Percentiles rank a stretch among this genome's conserved stretches.
These are phyloP conservation scores for Lophochroa leadbeateri DNA, from an alignment of 2,113 vertebrate species.

Conservation along the genomic window DNA sequence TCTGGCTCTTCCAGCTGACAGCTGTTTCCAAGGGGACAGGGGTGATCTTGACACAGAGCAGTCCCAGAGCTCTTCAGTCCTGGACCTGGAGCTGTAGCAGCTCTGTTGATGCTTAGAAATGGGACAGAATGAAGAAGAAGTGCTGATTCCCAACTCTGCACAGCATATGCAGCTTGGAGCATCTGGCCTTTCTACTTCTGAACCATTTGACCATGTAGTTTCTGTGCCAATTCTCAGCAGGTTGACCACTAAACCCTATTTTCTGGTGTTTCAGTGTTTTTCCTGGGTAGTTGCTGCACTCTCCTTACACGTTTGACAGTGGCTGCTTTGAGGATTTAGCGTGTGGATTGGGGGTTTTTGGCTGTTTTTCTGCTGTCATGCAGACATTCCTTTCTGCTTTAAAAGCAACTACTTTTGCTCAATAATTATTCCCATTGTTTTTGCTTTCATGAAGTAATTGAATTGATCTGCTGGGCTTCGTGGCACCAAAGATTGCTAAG, in stretches of 20 bases:
- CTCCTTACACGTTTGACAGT: neutral
- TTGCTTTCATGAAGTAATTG: neutral
- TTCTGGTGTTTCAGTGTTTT: neutral
- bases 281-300: neutral
- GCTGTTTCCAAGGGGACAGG: neutral
- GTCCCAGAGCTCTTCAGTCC: neutral
- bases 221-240: neutral
- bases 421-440: neutral
- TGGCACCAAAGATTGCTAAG: neutral
- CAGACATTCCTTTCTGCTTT: neutral
- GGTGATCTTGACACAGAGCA: neutral
- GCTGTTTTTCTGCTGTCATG: neutral
- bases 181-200: neutral
- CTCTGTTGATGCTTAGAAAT: neutral
- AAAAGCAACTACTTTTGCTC: neutral
- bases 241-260: neutral
- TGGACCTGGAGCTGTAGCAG: rapidly evolving
- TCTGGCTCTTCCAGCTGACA: neutral
- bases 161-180: neutral
- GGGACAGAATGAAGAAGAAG: neutral
- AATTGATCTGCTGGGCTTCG: neutral
- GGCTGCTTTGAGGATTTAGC: neutral
- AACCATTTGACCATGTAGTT: rapidly evolving
- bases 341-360: neutral
- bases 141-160: neutral